phyloP scores from a whole-genome alignment of 2,113 vertebrate species.

The zebrafish (Danio rerio) region GRCz12tu NC_133182.1:66853001-66853500 shows the following conservation, averaged over 20 bases:
- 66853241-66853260: neutral
- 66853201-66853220: constrained; percentile 17
- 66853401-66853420: neutral
- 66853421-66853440: neutral
- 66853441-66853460: neutral
- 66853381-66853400: neutral
- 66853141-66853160: constrained; percentile 54
- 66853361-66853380: too few species aligned
- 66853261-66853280: neutral
- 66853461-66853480: neutral
- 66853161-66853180: constrained; percentile 54
- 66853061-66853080: constrained; percentile 45
- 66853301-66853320: too few species aligned
- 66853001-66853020: constrained; percentile 31
- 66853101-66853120: constrained; percentile 56
- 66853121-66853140: constrained; percentile 61
- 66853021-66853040: constrained; percentile 18
- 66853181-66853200: constrained; percentile 34
- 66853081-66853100: constrained; percentile 53
- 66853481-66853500: neutral
- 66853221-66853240: constrained; percentile 28
- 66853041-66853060: constrained; percentile 20
- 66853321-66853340: neutral
- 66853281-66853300: neutral
- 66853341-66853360: neutral